Percentiles rank a stretch among this genome's conserved stretches.
Evolutionary conservation across 37 sponge, comb jelly and placozoan genomes (phyloP).

Genomic region (Hexactinellida sp.): DNA sequence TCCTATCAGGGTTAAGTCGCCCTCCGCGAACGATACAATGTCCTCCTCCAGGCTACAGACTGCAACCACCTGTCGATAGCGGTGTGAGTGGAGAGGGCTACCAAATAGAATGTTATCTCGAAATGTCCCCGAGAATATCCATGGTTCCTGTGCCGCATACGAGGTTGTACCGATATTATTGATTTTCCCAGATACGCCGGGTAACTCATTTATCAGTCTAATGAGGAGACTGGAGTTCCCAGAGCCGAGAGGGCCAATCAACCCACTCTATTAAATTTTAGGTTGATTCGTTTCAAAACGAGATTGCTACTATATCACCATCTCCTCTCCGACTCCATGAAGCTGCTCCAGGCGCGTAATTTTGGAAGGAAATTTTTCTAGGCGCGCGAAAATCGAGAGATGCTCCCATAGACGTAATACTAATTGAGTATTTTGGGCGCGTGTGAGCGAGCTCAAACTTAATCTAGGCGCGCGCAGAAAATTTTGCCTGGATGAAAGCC

Average conservation of each 20-base stretch:
- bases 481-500: too few relatives aligned
- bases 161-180: not conserved
- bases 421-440: too few relatives aligned
- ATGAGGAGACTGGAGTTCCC: not conserved
- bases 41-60: slow-evolving; percentile 20
- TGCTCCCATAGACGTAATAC: too few relatives aligned
- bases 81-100: not conserved
- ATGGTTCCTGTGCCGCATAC: slow-evolving; percentile 15
- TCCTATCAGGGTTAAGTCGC: slow-evolving; percentile 12
- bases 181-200: not conserved
- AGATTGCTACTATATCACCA: not conserved
- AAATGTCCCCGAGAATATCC: too few relatives aligned
- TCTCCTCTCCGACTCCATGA: too few relatives aligned
- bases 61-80: slow-evolving; percentile 17
- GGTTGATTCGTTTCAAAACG: not conserved
- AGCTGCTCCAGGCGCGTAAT: too few relatives aligned
- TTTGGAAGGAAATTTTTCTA: too few relatives aligned
- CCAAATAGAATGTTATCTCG: too few relatives aligned
- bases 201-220: not conserved
- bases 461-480: too few relatives aligned
- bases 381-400: too few relatives aligned
- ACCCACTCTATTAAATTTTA: not conserved
- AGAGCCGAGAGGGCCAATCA: not conserved
- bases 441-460: too few relatives aligned
- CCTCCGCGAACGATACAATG: not conserved